Base-by-base conservation (phyloP, 1,140 invertebrate species). In the Procambarus virginalis region DNA sequence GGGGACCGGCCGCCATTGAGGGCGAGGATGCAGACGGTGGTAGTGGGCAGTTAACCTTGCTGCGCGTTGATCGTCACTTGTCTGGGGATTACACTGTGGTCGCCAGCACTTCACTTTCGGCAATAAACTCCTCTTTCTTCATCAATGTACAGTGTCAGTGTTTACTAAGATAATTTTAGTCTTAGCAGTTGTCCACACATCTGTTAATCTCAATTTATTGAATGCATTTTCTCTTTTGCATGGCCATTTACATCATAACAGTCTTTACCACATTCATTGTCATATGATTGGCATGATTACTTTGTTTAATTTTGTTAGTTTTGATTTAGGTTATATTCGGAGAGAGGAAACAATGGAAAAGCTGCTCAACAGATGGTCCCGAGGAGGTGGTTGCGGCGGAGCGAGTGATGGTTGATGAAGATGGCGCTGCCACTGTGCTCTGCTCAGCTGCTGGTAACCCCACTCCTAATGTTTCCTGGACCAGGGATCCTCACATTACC, bases 371-470 rank as follows among this genome's bases (percentile, higher is more conserved):
- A 89, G 86, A 76, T 34, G 86, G 86, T 2, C 86, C 86, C 3
- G 79, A 89, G 86, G 86, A 89, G 22, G 49, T 83, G 46, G 8
- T 77, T 22, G 86, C 86, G 1, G 73, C 79, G 5, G 77, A 88
- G 49, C 73, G 84, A 17, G 81, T 91, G 17, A 73, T 49, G 1
- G 91, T 91, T n/a, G 82, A 88, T 17, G 84, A 85, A 49, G 91
- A 84, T 49, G 84, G 81, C 12, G 64, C 92, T 46, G 89, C 91
- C 49, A 92, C 87, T 14, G 64, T 93, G 45, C 86, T 92, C 58
- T 93, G 92, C 76, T 85, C 77, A 45, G 79, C 86, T n/a, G 34
- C 82, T 58, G 92, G 92, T 12, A 92, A 93, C 75, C 92, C 92
- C 64, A 82, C 88, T 22, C 92, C 92, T 22, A 89, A 48, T 14